These are phyloP conservation scores for Nannoperca obscura DNA, from an alignment of 2,797 vertebrate genomes.

Conservation along the genomic window DNA sequence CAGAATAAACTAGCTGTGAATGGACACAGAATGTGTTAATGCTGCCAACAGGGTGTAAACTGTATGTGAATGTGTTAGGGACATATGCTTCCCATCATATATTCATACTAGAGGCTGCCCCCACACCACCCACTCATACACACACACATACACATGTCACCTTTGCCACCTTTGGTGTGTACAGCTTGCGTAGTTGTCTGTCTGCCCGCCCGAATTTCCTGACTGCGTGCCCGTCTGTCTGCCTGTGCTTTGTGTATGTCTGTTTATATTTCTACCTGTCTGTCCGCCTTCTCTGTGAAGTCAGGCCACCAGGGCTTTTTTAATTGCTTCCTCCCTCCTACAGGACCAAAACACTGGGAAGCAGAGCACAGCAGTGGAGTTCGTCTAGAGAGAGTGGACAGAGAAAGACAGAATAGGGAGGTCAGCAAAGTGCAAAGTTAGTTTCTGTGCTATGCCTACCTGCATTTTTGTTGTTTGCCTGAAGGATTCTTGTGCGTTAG, in stretches of 20 bases:
- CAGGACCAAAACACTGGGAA: constrained; percentile 67
- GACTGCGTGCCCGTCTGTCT: constrained; percentile 55
- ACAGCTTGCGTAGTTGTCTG: constrained; percentile 45
- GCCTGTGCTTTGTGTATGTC: constrained; percentile 57
- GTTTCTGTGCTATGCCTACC: not conserved
- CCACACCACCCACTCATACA: constrained; percentile 52
- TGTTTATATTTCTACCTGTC: constrained; percentile 77
- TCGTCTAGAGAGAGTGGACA: constrained; percentile 45
- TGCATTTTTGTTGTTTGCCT: constrained; percentile 7
- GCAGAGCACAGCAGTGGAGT: constrained; percentile 50
- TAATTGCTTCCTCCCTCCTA: constrained; percentile 82
- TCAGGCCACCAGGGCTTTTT: constrained; percentile 80
- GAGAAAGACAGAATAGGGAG: constrained; percentile 23
- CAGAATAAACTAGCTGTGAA: constrained; percentile 62
- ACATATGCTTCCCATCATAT: constrained; percentile 81
- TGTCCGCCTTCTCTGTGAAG: constrained; percentile 73
- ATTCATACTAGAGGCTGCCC: constrained; percentile 61
- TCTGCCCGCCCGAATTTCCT: constrained; percentile 53
- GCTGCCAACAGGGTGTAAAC: constrained; percentile 47
- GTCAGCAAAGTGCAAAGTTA: constrained; percentile 7
- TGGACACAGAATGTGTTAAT: constrained; percentile 67
- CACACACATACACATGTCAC: constrained; percentile 73
- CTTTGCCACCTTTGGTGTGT: constrained; percentile 75
- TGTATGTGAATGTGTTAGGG: constrained; percentile 46
- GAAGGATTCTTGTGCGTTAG: constrained; percentile 3